phyloP scores from a whole-genome alignment of 2,888 invertebrate species.

The Isotomurus palustris region DNA sequence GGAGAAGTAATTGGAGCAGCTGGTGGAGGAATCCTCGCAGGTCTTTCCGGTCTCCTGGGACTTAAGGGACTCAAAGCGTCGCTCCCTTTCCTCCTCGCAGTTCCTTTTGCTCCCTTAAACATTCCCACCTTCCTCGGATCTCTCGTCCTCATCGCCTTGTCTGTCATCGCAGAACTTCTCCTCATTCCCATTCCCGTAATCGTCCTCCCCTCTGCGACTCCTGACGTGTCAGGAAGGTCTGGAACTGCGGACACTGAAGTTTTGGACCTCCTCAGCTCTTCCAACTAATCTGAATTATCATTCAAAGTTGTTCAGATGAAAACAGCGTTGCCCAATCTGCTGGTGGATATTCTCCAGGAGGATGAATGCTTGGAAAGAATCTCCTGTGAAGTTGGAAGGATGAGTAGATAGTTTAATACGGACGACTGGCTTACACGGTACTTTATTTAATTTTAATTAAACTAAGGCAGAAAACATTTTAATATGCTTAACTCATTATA shows the following conservation, averaged over 20 bases:
- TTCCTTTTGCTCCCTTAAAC: conserved; percentile 12
- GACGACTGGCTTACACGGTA: conserved; percentile 30
- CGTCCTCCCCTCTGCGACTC: neutral
- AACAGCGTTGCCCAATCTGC: neutral
- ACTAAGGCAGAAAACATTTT: too few species aligned
- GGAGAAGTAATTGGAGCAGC: neutral
- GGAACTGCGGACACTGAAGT: too few species aligned
- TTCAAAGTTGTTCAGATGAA: too few species aligned
- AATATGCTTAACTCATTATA: too few species aligned
- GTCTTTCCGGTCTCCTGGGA: conserved; percentile 23
- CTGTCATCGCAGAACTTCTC: conserved; percentile 9
- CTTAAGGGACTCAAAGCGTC: conserved; percentile 25
- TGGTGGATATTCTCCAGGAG: conserved; percentile 20
- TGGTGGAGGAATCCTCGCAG: conserved; percentile 11
- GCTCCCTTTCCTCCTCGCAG: neutral
- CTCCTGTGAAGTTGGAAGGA: conserved; percentile 28
- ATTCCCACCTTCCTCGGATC: too few species aligned
- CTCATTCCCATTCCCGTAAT: conserved; percentile 24
- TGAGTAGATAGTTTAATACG: conserved; percentile 16
- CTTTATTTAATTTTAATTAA: too few species aligned
- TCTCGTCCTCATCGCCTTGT: conserved; percentile 11
- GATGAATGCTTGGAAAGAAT: conserved; percentile 34
- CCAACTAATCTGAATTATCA: too few species aligned
- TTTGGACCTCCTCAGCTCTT: too few species aligned
- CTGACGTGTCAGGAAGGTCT: too few species aligned